Evolutionary conservation across 2,113 vertebrate genomes (phyloP), one percentile per base, ranked within the genome.

Genomic region (Rana temporaria): DNA sequence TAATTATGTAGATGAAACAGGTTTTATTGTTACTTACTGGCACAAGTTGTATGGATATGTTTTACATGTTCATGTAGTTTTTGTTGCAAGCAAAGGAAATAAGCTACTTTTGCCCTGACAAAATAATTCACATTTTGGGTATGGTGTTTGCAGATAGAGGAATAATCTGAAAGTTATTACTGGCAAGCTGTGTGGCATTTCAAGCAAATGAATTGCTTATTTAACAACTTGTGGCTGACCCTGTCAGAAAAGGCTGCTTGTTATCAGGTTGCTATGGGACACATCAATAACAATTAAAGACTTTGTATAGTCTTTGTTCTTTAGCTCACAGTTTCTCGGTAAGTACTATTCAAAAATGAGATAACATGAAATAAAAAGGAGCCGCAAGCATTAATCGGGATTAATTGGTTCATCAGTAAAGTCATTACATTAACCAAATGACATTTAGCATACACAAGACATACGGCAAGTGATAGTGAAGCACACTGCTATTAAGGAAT

Each of bases 221-320:
- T 42, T 34, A 64, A 72, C 22, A 20, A 32, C 38, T 55, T 70
- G 66, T 71, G 56, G 19, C 9, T 72, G 67, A 72, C 79, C 79
- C 68, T 64, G 66, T 64, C 38, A 64, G 38, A 26, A 72, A 55
- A 24, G 78, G 67, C 53, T 53, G 57, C 79, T 81, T 53, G 67
- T 81, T 81, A 81, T 72, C 79, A 32, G 67, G 79, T 63, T 81
- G 68, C 79, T 72, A 63, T 63, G 42, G 67, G 79, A 81, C 68
- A 64, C 68, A 81, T 81, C 79, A 63, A 81, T 81, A 55, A 67
- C 52, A 81, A 81, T 81, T 81, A 81, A 15, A 63, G 34, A 81
- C 22, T 30, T 30, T 81, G 34, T 53, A 22, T 30, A 26, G 18
- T 71, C 8, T 42, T 70, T 81, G 38, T 24, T 72, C 59, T 81